Base-by-base conservation (phyloP, 2,888 invertebrate species). In the Drosophila merina region DNA sequence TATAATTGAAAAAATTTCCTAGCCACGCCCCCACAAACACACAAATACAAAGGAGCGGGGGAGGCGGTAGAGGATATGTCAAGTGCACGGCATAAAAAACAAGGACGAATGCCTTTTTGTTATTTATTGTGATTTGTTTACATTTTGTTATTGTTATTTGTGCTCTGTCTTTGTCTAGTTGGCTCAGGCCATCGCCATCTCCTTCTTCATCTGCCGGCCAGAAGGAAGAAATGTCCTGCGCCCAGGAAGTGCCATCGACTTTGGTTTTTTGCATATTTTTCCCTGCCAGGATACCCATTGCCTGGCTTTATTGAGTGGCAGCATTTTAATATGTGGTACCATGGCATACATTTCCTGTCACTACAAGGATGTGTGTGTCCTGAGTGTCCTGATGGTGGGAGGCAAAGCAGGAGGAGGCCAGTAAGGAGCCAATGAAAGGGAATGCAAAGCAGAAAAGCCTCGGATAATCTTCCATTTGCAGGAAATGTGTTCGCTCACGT, bases 111-210 rank as follows among this genome's bases (percentile, higher is more conserved):
- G 55, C 51, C 55, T 82, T 67, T 82, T 82, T 79, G 75, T 67
- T 79, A 76, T 79, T 79, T 79, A 79, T 79, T 79, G 79, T 75
- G 79, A 79, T 76, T 82, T 82, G 82, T 79, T 82, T 82, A 76
- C 79, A 82, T 72, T 79, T 63, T 69, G 60, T 48, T 74, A 66
- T 64, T 71, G 68, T 66, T 68, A 47, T 48, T 7, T 3, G 7
- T 44, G 8, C 9, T 47, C 49, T 14, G 20, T 31, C 42, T 33
- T 26, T 44, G 12, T 42, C 40, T 40, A 42, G 4, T 9, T 8
- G 8, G 9, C 25, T 33, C 33, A 33, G 10, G 33, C 12, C 42
- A 7, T 42, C 28, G 33, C 12, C 42, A 7, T 42, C 28, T 30
- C n/a, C 10, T 6, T 10, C 10, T 48, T 20, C 50, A 58, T 49